phyloP scores from a whole-genome alignment of 2,113 vertebrate genomes.

The Catharus minimus region DNA sequence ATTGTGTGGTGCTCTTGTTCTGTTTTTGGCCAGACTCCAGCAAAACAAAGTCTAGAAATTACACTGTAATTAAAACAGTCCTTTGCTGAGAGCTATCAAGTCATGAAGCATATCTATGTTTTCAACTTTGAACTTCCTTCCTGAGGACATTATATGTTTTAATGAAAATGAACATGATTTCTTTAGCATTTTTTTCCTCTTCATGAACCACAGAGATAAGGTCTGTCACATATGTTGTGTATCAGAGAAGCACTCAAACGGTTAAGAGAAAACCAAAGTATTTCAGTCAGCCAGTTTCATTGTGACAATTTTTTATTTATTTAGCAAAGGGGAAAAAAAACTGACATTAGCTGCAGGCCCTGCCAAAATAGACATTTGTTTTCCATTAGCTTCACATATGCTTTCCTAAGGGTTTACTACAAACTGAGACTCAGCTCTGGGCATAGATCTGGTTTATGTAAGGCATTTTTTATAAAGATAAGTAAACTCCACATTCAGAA shows the following conservation, averaged over 20 bases:
- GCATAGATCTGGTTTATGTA: slow-evolving; percentile 47
- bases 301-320: slow-evolving; percentile 42
- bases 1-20: slow-evolving; percentile 1
- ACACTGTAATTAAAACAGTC: slow-evolving; percentile 30
- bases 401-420: slow-evolving; percentile 50
- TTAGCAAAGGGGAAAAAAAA: slow-evolving; percentile 36
- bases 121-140: slow-evolving; percentile 60
- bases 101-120: slow-evolving; percentile 18
- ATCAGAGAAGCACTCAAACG: slow-evolving; percentile 36
- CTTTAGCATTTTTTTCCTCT: slow-evolving; percentile 8
- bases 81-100: slow-evolving; percentile 8
- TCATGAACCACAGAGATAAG: slow-evolving; percentile 34
- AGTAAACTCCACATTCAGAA: slow-evolving; percentile 23
- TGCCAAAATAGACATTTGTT: slow-evolving; percentile 77
- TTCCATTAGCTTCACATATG: slow-evolving; percentile 63
- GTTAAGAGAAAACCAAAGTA: slow-evolving; percentile 57
- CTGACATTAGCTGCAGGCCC: slow-evolving; percentile 49
- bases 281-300: slow-evolving; percentile 35
- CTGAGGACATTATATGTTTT: slow-evolving; percentile 1
- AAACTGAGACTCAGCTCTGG: not conserved
- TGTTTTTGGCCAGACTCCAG: slow-evolving; percentile 20
- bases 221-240: slow-evolving; percentile 31
- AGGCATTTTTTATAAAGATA: slow-evolving; percentile 32
- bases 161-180: slow-evolving; percentile 48
- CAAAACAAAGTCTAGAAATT: slow-evolving; percentile 30